Base-by-base conservation (phyloP, 2,797 vertebrate genomes). In the Fistularia commersonii region DNA sequence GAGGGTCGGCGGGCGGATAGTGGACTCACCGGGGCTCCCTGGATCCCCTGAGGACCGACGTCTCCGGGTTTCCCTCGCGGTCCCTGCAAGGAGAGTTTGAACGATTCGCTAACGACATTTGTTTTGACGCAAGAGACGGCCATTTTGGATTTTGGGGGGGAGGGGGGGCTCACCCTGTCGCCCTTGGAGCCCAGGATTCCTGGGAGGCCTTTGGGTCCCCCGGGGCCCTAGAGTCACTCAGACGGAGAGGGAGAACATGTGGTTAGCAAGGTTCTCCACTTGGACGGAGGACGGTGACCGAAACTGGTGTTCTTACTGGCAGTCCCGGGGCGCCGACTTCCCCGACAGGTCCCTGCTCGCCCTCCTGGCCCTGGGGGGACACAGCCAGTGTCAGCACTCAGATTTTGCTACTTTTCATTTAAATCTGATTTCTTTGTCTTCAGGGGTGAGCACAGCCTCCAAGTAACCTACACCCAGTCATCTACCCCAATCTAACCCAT, bases 311-410 rank as follows among this genome's bases (percentile, higher is more conserved):
- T 23, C 88, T 93, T 94, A 98, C 96, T 79, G 92, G 92, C 79
- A 91, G 87, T 86, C 96, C 96, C 90, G 92, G 94, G 82, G 91
- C 63, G 75, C 96, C 96, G 1, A 89, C 76, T 31, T 97, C 94
- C 56, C 96, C 96, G 9, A 41, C 11, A 7, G 13, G 74, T 72
- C 95, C 96, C 71, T 96, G 93, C 7, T 94, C 92, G 0, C 95
- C 95, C 78, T 98, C 96, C 75, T 93, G 93, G 55, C 96, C 96
- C 96, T 98, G 69, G 64, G 77, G 33, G 12, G 69, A 77, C 31
- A 7, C 1, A 7, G 14, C 43, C 6, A 50, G 7, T 10, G 38
- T 14, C 14, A 44, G 3, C 8, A 39, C 14, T 49, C 46, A 48
- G 34, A 39, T 31, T 36, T 6, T 7, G 7, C 35, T 8, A 10